These are phyloP conservation scores for Chelonus formosanus DNA, from an alignment of 2,888 invertebrate genomes.

Conservation along the genomic window DNA sequence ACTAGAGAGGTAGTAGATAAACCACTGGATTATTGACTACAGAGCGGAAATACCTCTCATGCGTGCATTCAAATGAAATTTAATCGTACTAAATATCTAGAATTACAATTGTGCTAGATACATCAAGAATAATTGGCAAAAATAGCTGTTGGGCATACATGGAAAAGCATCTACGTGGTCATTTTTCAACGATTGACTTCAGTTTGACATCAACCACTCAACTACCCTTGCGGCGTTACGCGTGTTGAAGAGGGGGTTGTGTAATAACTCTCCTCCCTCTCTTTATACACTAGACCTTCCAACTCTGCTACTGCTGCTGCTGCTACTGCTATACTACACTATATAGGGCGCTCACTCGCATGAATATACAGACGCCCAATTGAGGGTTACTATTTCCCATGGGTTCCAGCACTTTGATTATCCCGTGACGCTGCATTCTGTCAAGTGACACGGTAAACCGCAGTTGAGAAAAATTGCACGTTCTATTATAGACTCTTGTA, in stretches of 20 bases:
- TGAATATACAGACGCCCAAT: conserved; percentile 46
- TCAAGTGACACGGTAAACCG: conserved; percentile 59
- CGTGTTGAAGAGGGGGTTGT: conserved; percentile 44
- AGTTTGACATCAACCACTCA: conserved; percentile 53
- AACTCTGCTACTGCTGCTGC: neutral
- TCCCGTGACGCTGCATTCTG: conserved; percentile 59
- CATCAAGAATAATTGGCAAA: conserved; percentile 2
- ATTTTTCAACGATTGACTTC: conserved; percentile 60
- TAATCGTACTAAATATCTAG: neutral
- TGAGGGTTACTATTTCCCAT: conserved; percentile 62
- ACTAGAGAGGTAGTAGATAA: neutral
- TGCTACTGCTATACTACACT: neutral
- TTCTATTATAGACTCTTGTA: conserved; percentile 23
- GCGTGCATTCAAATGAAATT: conserved; percentile 1
- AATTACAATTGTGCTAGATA: conserved; percentile 3
- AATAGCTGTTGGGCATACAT: too few relatives aligned
- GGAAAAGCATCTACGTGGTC: conserved; percentile 31
- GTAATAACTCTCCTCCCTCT: conserved; percentile 46
- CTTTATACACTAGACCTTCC: neutral
- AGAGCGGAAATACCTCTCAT: conserved; percentile 8
- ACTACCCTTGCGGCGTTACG: conserved; percentile 47
- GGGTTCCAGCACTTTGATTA: conserved; percentile 65
- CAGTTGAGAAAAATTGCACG: conserved; percentile 45
- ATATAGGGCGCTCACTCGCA: conserved; percentile 32
- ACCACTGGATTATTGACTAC: neutral